phyloP scores from a whole-genome alignment of 2,797 vertebrate species.

The Eidolon dupreanum region DNA sequence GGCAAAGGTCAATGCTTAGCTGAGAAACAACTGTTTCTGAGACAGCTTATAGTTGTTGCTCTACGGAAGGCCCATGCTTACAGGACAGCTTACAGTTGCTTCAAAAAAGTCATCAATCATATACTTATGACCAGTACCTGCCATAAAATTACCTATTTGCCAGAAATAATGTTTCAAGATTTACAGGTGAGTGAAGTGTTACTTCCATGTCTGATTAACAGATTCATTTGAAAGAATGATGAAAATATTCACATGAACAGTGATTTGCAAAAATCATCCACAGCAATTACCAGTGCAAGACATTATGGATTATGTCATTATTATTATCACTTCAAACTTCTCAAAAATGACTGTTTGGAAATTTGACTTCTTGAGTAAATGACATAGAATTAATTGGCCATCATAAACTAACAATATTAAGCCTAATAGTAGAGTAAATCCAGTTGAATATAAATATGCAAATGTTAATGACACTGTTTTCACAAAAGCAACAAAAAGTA shows the following conservation, averaged over 20 bases:
- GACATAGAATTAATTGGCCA: constrained; percentile 77
- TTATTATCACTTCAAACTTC: constrained; percentile 72
- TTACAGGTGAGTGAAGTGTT: neutral
- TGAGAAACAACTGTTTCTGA: neutral
- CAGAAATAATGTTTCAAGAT: neutral
- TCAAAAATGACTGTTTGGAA: constrained; percentile 68
- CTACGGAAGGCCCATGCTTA: neutral
- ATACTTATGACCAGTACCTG: neutral
- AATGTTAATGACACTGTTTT: constrained; percentile 63
- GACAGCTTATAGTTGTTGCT: neutral
- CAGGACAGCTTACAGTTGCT: neutral
- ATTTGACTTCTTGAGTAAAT: constrained; percentile 74
- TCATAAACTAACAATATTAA: constrained; percentile 78
- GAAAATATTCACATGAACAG: neutral
- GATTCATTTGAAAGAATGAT: constrained; percentile 9
- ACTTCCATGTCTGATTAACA: neutral
- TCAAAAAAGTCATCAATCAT: neutral
- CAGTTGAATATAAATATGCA: constrained; percentile 76
- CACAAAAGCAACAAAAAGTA: constrained; percentile 61
- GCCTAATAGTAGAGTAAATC: constrained; percentile 71
- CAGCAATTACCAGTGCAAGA: constrained; percentile 65
- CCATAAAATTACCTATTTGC: neutral
- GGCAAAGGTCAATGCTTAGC: neutral
- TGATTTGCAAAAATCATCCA: constrained; percentile 51
- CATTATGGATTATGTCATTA: constrained; percentile 74